Conservation (phyloP, 2,113 vertebrate genomes). For the Ia io region DNA sequence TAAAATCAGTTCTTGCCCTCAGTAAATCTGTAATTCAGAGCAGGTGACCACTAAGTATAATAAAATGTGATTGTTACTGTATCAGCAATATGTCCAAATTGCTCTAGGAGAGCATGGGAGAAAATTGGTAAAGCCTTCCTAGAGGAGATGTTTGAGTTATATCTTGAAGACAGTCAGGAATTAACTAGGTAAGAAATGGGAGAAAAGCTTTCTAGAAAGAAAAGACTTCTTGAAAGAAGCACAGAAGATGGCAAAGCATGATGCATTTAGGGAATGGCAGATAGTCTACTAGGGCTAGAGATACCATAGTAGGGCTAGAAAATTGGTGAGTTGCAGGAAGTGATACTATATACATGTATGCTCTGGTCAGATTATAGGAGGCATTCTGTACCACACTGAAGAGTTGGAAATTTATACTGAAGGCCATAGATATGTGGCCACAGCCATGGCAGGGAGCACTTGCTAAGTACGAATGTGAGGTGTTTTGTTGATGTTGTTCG, state of each 20-base stretch:
- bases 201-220: neutral
- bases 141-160: neutral
- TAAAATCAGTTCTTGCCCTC: neutral
- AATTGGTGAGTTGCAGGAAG: neutral
- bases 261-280: neutral
- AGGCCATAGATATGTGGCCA: neutral
- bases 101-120: neutral
- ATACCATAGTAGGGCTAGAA: neutral
- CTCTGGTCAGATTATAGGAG: neutral
- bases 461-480: neutral
- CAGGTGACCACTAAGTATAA: neutral
- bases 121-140: neutral
- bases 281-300: neutral
- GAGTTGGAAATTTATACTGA: neutral
- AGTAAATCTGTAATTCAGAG: constrained; percentile 28
- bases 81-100: neutral
- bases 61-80: neutral
- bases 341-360: neutral
- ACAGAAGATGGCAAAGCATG: neutral
- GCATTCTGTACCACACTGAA: neutral
- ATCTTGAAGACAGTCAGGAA: neutral
- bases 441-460: neutral
- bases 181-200: neutral
- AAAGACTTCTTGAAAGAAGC: neutral
- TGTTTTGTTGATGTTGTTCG: too few relatives aligned